Evolutionary conservation across 2,797 vertebrate genomes (phyloP), one percentile per base, ranked within the genome.

Genomic region (Diceros bicornis): DNA sequence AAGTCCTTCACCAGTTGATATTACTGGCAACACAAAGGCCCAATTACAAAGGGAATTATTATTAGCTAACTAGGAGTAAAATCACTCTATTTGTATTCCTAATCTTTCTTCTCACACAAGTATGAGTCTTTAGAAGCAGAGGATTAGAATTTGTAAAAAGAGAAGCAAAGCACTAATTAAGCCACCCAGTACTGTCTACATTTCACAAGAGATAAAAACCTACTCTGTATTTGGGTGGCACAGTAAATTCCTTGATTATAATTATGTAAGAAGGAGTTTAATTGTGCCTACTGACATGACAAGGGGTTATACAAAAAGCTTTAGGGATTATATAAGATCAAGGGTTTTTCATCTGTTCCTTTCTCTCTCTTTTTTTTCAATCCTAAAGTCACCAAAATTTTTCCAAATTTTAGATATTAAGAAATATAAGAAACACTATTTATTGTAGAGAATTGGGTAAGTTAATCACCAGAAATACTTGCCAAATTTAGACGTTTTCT

Each of bases 151-250:
- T 90, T 95, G 79, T 96, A 95, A 95, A 92, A 94, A 96, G 95
- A 88, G 94, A 95, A 96, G 79, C 84, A 96, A 97, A 95, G 69
- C 23, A 32, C 62, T 97, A 97, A 93, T 96, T 96, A 98, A 97
- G 92, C 81, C 95, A 72, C 81, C 75, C 9, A 55, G 91, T 69
- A 94, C 93, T 94, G 89, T 97, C 97, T 97, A 94, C 97, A 97
- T 97, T 97, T 98, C 97, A 98, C 96, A 93, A 93, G 97, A 97
- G 94, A 97, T 96, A 97, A 98, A 98, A 97, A 91, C 92, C 81
- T 3, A 2, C 95, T 98, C 97, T 97, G 95, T 83, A 96, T 83
- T 88, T 97, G 97, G 95, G 90, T 98, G 97, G 97, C 93, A 91
- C 66, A 71, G 71, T 91, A 96, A 98, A 97, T 94, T 92, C 97